phyloP scores from a whole-genome alignment of 2,797 vertebrate species.

The Gallinago nigripennis region DNA sequence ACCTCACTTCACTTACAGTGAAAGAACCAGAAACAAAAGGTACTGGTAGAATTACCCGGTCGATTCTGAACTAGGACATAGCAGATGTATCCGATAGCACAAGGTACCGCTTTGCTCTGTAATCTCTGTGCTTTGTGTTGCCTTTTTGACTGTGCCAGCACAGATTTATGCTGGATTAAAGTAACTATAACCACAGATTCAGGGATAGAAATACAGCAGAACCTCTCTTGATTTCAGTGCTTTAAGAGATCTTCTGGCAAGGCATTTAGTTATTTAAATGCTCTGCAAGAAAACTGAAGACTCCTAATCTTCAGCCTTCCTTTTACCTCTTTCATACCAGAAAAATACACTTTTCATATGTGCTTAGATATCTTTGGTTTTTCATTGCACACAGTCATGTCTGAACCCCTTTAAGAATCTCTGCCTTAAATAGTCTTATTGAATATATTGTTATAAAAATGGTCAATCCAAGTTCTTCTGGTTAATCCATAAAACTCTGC shows the following conservation, averaged over 20 bases:
- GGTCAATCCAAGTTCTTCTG: not conserved
- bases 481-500: not conserved
- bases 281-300: not conserved
- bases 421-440: not conserved
- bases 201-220: not conserved
- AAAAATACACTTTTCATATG: not conserved
- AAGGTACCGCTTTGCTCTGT: not conserved
- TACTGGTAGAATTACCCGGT: not conserved
- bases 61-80: rapidly evolving
- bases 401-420: not conserved
- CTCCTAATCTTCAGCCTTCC: not conserved
- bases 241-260: not conserved
- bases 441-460: not conserved
- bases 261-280: not conserved
- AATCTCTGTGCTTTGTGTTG: not conserved
- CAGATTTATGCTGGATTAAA: not conserved
- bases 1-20: not conserved
- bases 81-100: not conserved
- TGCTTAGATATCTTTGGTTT: not conserved
- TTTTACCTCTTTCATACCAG: not conserved
- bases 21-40: not conserved
- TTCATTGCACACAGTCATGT: not conserved
- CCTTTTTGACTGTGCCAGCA: not conserved
- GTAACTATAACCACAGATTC: not conserved
- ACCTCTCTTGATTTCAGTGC: not conserved